phyloP scores from a whole-genome alignment of 2,113 vertebrate species.

The Mungos mungo region DNA sequence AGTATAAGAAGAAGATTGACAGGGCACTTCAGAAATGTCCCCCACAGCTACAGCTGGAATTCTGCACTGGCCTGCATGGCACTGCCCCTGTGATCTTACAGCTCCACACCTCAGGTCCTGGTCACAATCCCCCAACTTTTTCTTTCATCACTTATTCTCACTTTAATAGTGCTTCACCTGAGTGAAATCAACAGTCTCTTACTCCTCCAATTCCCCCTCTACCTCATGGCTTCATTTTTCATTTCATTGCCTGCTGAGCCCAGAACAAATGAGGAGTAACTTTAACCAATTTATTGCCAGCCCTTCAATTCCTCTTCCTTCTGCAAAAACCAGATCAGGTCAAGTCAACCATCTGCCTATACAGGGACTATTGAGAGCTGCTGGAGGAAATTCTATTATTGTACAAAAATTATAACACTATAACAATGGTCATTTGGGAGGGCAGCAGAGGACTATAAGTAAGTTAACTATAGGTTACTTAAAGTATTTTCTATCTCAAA shows the following conservation, averaged over 20 bases:
- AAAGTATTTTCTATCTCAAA: slow-evolving; percentile 43
- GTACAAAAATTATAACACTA: background rate
- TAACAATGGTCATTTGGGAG: background rate
- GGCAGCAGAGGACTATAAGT: background rate
- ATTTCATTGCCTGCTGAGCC: background rate
- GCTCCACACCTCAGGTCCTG: background rate
- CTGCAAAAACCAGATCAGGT: background rate
- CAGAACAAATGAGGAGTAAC: background rate
- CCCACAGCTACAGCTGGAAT: background rate
- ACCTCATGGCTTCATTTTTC: slow-evolving; percentile 9
- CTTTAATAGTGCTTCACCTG: background rate
- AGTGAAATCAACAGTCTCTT: background rate
- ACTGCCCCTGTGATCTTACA: background rate
- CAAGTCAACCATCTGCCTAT: background rate
- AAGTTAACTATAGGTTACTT: slow-evolving; percentile 19
- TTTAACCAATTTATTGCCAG: background rate
- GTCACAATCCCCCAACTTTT: background rate
- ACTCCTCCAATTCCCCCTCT: background rate
- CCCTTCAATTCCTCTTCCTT: background rate
- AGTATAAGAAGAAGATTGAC: background rate
- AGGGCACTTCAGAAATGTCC: background rate
- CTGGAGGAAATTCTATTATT: slow-evolving; percentile 17
- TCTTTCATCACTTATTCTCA: background rate
- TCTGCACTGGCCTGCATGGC: background rate
- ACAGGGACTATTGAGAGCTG: background rate